Percentiles rank a stretch among this genome's conserved stretches.
phyloP scores from a whole-genome alignment of 2,113 vertebrate species.

The Cyanistes caeruleus region DNA sequence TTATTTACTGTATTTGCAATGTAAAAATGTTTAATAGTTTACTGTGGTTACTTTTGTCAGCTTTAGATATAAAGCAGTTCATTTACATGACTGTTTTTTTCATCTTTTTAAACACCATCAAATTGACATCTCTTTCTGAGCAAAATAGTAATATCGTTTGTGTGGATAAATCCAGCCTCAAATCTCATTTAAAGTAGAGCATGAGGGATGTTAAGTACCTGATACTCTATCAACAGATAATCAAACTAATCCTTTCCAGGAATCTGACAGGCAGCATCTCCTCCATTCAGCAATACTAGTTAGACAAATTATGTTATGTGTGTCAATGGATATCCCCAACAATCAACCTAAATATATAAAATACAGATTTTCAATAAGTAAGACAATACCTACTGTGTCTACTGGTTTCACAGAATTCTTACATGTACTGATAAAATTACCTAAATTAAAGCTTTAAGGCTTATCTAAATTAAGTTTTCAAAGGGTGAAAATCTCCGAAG shows the following conservation, averaged over 20 bases:
- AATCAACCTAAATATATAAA: background rate
- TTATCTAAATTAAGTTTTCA: background rate
- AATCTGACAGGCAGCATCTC: background rate
- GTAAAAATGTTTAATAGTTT: conserved; percentile 18
- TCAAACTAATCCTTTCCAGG: conserved; percentile 22
- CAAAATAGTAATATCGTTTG: background rate
- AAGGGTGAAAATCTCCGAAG: background rate
- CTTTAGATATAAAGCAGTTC: conserved; percentile 18
- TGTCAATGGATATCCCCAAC: background rate
- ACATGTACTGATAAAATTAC: background rate
- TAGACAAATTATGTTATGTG: background rate
- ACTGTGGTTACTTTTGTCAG: conserved; percentile 46
- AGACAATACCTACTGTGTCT: background rate
- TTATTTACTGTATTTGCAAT: conserved; percentile 39
- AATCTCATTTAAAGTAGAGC: conserved; percentile 46
- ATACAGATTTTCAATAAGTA: background rate
- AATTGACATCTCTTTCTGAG: conserved; percentile 20
- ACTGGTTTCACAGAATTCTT: background rate
- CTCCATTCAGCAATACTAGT: background rate
- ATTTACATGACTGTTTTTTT: conserved; percentile 25
- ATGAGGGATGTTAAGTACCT: background rate
- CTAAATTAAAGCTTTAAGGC: background rate
- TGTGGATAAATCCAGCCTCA: conserved; percentile 16
- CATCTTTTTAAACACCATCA: conserved; percentile 40
- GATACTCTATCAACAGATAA: conserved; percentile 31